Evolutionary conservation across 2,113 vertebrate genomes (phyloP).

Genomic region (Poeciliopsis prolifica): DNA sequence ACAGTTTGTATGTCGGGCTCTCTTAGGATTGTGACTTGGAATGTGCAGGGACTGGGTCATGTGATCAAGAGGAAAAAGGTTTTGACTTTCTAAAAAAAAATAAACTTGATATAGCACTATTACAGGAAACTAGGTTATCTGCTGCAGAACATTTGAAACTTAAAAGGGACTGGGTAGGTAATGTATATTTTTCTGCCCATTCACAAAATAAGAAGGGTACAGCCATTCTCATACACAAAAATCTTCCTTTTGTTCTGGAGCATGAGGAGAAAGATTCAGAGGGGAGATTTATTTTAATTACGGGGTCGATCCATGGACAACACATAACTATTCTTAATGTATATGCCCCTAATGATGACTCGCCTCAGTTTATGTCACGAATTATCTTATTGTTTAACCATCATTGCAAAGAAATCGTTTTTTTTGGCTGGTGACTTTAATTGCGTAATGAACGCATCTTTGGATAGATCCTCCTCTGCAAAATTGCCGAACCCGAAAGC

Average conservation of each 20-base stretch:
- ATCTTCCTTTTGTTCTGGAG: background rate
- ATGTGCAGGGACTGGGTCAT: too few species aligned
- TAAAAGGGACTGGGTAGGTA: background rate
- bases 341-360: too few species aligned
- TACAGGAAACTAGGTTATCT: background rate
- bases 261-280: background rate
- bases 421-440: slow-evolving; percentile 2
- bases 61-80: too few species aligned
- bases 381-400: background rate
- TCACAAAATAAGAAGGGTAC: background rate
- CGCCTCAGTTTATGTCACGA: background rate
- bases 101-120: background rate
- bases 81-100: background rate
- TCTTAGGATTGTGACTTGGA: too few species aligned
- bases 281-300: background rate
- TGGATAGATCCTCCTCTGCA: background rate
- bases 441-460: background rate
- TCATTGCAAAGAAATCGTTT: background rate
- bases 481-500: background rate
- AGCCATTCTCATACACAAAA: background rate
- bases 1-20: too few species aligned
- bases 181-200: background rate
- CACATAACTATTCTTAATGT: too few species aligned
- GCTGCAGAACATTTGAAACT: background rate
- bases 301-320: background rate